A percentile compares a stretch with the other conserved stretches of the same genome.
Evolutionary conservation across 2,113 vertebrate species (phyloP).

Genomic region (Haliaeetus leucogaster): DNA sequence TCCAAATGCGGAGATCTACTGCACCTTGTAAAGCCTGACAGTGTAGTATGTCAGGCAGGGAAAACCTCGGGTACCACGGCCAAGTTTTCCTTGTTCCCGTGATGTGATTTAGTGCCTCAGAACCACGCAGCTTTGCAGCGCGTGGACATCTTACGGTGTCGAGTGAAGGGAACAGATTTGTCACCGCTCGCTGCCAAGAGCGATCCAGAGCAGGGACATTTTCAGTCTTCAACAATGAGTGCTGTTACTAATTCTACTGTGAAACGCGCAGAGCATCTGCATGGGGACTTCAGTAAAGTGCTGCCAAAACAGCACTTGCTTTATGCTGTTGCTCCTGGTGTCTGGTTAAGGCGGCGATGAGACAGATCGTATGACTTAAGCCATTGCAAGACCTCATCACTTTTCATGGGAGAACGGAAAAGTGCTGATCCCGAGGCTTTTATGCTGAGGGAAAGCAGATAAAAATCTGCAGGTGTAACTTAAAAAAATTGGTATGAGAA

Average conservation of each 20-base stretch:
- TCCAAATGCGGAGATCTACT: background rate
- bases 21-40: slow-evolving; percentile 24
- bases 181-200: slow-evolving; percentile 47
- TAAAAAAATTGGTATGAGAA: slow-evolving; percentile 69
- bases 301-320: slow-evolving; percentile 72
- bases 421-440: slow-evolving; percentile 75
- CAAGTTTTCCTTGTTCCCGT: slow-evolving; percentile 16
- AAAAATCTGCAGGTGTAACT: slow-evolving; percentile 84
- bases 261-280: slow-evolving; percentile 72
- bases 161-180: slow-evolving; percentile 58
- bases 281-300: slow-evolving; percentile 66
- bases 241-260: slow-evolving; percentile 72
- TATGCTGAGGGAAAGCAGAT: slow-evolving; percentile 80
- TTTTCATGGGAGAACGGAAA: slow-evolving; percentile 82
- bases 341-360: slow-evolving; percentile 63
- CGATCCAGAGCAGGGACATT: slow-evolving; percentile 24
- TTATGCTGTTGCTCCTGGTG: slow-evolving; percentile 67
- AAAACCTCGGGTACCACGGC: slow-evolving; percentile 6
- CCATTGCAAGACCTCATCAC: slow-evolving; percentile 75
- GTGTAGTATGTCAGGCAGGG: background rate
- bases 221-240: slow-evolving; percentile 55
- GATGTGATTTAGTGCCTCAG: background rate
- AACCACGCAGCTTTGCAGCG: background rate
- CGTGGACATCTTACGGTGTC: slow-evolving; percentile 34
- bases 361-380: slow-evolving; percentile 78